Evolutionary conservation across 2,113 vertebrate species (phyloP).

Genomic region (Oryzias melastigma): DNA sequence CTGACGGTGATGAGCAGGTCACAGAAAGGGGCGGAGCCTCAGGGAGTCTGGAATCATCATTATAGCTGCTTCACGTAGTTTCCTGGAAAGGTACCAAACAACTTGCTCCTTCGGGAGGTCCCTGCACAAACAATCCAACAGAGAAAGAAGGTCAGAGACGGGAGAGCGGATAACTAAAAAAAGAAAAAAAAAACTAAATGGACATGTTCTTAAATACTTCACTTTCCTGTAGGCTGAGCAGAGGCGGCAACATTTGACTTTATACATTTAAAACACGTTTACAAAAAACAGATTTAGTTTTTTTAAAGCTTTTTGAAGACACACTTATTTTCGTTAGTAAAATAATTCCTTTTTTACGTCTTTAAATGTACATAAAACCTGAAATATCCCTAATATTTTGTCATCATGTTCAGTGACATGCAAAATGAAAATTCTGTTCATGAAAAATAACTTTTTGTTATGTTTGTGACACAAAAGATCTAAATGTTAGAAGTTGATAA

Average conservation of each 20-base stretch:
- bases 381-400: too few species aligned
- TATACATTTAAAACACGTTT: too few species aligned
- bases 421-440: too few species aligned
- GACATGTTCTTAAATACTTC: neutral
- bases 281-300: too few species aligned
- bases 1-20: slow-evolving; percentile 61
- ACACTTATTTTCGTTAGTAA: too few species aligned
- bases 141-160: neutral
- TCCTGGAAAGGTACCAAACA: slow-evolving; percentile 99
- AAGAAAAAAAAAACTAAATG: neutral
- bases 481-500: too few species aligned
- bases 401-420: too few species aligned
- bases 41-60: slow-evolving; percentile 73
- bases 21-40: slow-evolving; percentile 39
- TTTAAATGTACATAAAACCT: too few species aligned
- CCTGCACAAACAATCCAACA: slow-evolving; percentile 76
- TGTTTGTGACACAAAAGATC: too few species aligned
- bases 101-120: slow-evolving; percentile 95
- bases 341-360: too few species aligned
- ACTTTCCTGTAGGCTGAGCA: neutral
- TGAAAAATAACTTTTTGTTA: too few species aligned
- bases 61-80: slow-evolving; percentile 98
- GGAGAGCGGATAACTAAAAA: neutral
- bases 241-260: neutral
- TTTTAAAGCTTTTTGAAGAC: too few species aligned